These are phyloP conservation scores for Boloria euphrosyne DNA, from an alignment of 2,888 invertebrate species.

Conservation along the genomic window DNA sequence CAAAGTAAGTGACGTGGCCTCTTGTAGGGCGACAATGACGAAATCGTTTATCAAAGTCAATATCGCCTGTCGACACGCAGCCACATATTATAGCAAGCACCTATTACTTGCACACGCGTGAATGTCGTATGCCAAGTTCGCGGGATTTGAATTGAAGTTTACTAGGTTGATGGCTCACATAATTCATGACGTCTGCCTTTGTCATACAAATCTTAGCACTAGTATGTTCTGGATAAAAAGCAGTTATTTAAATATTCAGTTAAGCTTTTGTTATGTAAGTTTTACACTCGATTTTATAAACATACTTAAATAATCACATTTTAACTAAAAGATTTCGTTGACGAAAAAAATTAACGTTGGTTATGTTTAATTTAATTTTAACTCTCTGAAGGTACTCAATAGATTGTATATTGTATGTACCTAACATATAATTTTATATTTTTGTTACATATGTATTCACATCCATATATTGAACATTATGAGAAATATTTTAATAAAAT, in stretches of 20 bases:
- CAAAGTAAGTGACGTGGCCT: conserved; percentile 79
- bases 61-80: conserved; percentile 74
- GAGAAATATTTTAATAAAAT: conserved; percentile 16
- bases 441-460: not conserved
- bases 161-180: conserved; percentile 42
- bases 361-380: too few relatives aligned
- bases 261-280: too few relatives aligned
- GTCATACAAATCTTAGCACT: conserved; percentile 28
- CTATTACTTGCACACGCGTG: conserved; percentile 63
- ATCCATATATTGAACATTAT: not conserved
- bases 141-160: conserved; percentile 42
- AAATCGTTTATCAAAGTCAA: conserved; percentile 81
- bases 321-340: not conserved
- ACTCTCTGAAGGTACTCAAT: not conserved
- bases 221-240: conserved; percentile 22
- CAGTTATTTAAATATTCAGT: not conserved
- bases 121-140: conserved; percentile 44
- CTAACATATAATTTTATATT: not conserved
- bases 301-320: not conserved
- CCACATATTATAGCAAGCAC: conserved; percentile 60
- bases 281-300: too few relatives aligned
- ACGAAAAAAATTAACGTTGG: too few relatives aligned
- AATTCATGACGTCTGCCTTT: conserved; percentile 42
- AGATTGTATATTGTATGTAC: not conserved
- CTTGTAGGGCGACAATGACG: conserved; percentile 75